Conservation (phyloP, 2,113 vertebrate species). For the Athene cunicularia region DNA sequence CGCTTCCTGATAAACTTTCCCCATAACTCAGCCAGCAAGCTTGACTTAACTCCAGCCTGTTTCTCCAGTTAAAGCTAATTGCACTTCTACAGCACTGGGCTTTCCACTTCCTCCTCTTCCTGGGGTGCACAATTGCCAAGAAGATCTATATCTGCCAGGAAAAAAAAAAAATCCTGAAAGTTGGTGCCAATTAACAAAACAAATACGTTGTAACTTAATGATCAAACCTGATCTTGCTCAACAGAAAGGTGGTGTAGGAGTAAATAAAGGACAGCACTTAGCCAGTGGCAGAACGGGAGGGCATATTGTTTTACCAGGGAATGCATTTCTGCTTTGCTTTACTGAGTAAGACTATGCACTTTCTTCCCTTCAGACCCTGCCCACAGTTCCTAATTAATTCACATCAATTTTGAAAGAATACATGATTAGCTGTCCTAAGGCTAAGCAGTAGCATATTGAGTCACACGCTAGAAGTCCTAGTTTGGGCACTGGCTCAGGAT, state of each 20-base stretch:
- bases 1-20: conserved; percentile 47
- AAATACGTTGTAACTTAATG: conserved; percentile 39
- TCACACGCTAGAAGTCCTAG: conserved; percentile 47
- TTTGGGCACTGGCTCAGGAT: conserved; percentile 64
- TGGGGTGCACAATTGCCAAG: conserved; percentile 19
- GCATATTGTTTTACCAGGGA: conserved; percentile 31
- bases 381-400: conserved; percentile 51
- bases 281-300: not conserved
- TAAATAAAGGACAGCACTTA: conserved; percentile 16
- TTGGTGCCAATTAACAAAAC: conserved; percentile 49
- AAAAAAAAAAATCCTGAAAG: not conserved
- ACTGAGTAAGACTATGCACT: conserved; percentile 30
- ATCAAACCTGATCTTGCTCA: conserved; percentile 1
- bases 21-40: conserved; percentile 45
- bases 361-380: conserved; percentile 43
- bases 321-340: conserved; percentile 28
- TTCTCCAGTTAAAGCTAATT: conserved; percentile 53
- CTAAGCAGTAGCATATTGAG: conserved; percentile 64
- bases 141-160: conserved; percentile 21
- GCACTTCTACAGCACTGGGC: not conserved
- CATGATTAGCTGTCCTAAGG: conserved; percentile 61
- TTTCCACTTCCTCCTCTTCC: conserved; percentile 28
- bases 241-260: conserved; percentile 5
- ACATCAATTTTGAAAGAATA: conserved; percentile 62
- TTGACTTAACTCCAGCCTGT: conserved; percentile 41